Base-by-base conservation (phyloP, 1,140 invertebrate species). In the Aphidius gifuensis region DNA sequence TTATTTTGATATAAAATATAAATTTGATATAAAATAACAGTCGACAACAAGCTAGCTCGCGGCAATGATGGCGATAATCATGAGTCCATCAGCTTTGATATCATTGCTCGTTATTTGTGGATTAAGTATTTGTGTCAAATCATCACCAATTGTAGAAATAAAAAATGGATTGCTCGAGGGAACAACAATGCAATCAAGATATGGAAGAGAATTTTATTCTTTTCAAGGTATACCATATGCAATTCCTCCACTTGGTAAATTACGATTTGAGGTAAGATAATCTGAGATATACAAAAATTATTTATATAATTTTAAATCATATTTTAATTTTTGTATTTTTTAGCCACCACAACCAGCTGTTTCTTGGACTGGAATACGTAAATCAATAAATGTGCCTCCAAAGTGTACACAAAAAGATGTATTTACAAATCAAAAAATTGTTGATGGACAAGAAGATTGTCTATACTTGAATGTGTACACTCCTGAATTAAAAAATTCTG, bases 401-500 rank as follows among this genome's bases (percentile, higher is more conserved):
- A 81, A 87, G 21, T 93, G 90, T 69, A 85, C 86, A 16, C 91
- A 93, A 71, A 80, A 9, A n/a, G 39, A 39, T 9, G 39, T 45
- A 8, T 44, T 61, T 32, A 9, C 6, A 9, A 47, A 47, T 57
- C 43, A 51, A 56, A 39, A 11, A 39, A 40, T 47, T 43, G 1
- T 40, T 16, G 3, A 23, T 32, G 43, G 51, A 4, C 49, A 16
- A 32, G 91, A 94, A 77, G 92, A 96, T 75, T 95, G 93, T 67
- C 82, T 95, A 2, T 93, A 92, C 68, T 75, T 95, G 1, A 95
- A 95, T 70, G 88, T 95, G 8, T 94, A 93, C 71, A 87, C 88
- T 3, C 92, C 91, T 8, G 81, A 83, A 69, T 48, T 5, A 43
- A 43, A 11, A 6, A n/a, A 5, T 4, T 21, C 3, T 54, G n/a